Evolutionary conservation across 2,113 vertebrate genomes (phyloP), one percentile per base, ranked within the genome.

Genomic region (Serinus canaria): DNA sequence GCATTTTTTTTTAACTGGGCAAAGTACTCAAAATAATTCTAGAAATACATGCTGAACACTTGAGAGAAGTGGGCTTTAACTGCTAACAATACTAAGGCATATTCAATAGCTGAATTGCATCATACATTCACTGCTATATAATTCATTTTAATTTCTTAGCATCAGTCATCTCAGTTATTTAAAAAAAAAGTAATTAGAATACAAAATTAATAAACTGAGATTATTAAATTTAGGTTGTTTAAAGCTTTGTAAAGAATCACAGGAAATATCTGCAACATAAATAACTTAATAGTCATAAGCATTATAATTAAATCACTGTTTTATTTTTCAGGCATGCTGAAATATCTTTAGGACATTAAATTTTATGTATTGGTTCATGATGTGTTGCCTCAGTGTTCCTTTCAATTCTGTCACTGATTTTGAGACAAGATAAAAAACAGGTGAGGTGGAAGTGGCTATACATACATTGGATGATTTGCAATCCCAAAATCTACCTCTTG

Each of bases 91-190:
- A 60, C 47, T 93, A 87, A 97, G 37, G 73, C 64, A 97, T 95
- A 95, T 96, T 96, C 77, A 92, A 17, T n/a, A 84, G 66, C 50
- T 94, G 58, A 94, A 93, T 88, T 95, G 13, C 77, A 92, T 92
- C 46, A 85, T 81, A 66, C 15, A 73, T 64, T 93, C 6, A 3
- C 46, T 96, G 96, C 55, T 75, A 83, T 83, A 77, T 68, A 96
- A 92, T 84, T 96, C 4, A 83, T 96, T 98, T 95, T 95, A 92
- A 97, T 97, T 97, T 90, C 69, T 96, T 95, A 97, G 70, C 79
- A 96, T 39, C 70, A 89, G 55, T 69, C 69, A 95, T 96, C 63
- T 96, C 70, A 95, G 56, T 82, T 49, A 96, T 94, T 96, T 77
- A 20, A 56, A 59, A 84, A 84, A 93, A 41, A 83, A 83, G 83